Evolutionary conservation across 2,113 vertebrate genomes (phyloP).

Genomic region (Myiozetetes cayanensis): DNA sequence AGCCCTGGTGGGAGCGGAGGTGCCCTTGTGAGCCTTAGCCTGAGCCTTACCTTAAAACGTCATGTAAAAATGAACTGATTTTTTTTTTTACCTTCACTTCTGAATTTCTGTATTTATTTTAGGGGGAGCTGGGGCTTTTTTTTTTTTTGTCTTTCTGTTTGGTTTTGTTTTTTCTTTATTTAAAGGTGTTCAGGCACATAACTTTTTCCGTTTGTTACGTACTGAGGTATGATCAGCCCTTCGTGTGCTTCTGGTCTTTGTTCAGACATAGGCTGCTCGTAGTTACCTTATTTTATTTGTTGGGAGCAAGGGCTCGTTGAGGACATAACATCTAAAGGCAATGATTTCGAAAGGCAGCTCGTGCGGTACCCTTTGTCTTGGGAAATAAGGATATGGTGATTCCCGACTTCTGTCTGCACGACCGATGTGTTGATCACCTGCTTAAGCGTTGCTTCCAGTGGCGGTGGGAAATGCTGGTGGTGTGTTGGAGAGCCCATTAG

Average conservation of each 20-base stretch:
- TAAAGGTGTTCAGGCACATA: neutral
- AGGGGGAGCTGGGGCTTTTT: neutral
- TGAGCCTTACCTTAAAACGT: neutral
- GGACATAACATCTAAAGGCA: accelerated
- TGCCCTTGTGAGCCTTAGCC: neutral
- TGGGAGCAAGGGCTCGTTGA: neutral
- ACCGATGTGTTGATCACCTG: accelerated
- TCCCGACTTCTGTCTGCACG: neutral
- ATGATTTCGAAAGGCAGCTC: neutral
- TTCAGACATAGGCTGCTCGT: neutral
- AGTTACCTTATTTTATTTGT: neutral
- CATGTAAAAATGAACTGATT: neutral
- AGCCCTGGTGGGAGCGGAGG: neutral
- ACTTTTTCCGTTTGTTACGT: neutral
- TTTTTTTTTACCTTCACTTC: neutral
- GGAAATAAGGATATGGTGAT: accelerated
- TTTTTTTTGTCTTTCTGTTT: neutral
- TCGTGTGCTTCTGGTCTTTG: neutral
- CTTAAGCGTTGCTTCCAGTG: neutral
- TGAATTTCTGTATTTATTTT: neutral
- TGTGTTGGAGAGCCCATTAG: neutral
- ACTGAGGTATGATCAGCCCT: neutral
- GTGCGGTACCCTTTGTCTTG: neutral
- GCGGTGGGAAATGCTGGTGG: neutral
- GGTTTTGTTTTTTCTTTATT: neutral